Evolutionary conservation across 64 coral and sea anemone genomes (phyloP), one percentile per base, ranked within the genome.

Genomic region (Catalaphyllia jardinei): DNA sequence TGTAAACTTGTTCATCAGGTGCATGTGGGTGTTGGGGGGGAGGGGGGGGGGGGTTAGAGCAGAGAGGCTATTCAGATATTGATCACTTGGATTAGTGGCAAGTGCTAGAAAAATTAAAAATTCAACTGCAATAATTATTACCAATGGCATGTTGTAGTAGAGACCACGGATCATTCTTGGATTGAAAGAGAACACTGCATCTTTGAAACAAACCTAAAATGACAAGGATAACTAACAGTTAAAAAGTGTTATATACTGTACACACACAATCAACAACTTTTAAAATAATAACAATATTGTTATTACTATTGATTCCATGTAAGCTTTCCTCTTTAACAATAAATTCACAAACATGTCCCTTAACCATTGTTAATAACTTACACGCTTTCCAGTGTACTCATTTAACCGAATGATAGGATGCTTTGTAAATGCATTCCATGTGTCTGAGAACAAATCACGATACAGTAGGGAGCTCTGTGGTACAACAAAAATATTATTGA

Each of bases 131-230:
- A 12, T 57, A 57, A 2, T 78, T 93, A 2, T 78, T 93, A 96
- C 94, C 91, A 96, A 67, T 59, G 94, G 94, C 94, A 96, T 96
- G 42, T 96, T 96, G 75, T 87, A 96, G 64, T 96, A 96, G 10
- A 96, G 79, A 3, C 94, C 94, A 78, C 86, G 73, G 19, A 96
- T 88, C 94, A 93, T 96, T 74, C 94, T 96, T 76, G 94, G 76
- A 18, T 87, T 75, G 61, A 96, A 90, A 60, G 94, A 96, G 62
- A 96, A 93, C 12, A 93, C 91, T 57, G 94, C 94, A 28, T 96
- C 87, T 30, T 78, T 89, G 38, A 96, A 93, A 79, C 94, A 96
- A 13, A 96, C 91, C 94, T 96, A 62, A 35, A 76, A 75, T 67
- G 25, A 22, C 86, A 65, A 87, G 49, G 49, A 78, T 42, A 0